These are phyloP conservation scores for Penaeus japonicus DNA, from an alignment of 1,140 invertebrate species.

Conservation along the genomic window DNA sequence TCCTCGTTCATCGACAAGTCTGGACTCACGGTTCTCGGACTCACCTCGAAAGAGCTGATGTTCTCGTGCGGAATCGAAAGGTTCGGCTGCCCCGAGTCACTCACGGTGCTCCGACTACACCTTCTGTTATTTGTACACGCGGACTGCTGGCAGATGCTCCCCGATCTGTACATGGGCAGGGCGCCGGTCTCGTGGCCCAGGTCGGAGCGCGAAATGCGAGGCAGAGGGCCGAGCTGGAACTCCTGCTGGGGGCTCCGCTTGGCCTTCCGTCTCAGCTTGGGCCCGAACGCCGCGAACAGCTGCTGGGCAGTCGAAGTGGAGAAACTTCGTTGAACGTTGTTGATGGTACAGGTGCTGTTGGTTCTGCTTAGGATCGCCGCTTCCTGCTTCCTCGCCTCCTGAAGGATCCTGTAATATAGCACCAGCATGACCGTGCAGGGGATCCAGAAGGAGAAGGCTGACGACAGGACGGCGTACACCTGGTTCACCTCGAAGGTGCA, in stretches of 20 bases:
- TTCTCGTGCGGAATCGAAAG: slow-evolving; percentile 11
- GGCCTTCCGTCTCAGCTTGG: not conserved
- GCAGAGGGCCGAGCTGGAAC: slow-evolving; percentile 37
- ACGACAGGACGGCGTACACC: slow-evolving; percentile 88
- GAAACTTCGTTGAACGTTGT: slow-evolving; percentile 32
- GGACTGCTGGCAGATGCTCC: not conserved
- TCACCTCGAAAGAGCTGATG: slow-evolving; percentile 28
- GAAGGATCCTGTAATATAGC: slow-evolving; percentile 92
- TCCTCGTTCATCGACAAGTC: slow-evolving; percentile 44
- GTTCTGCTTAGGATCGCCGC: slow-evolving; percentile 64
- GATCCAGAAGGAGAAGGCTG: slow-evolving; percentile 93
- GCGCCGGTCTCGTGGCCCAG: not conserved
- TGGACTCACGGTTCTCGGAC: slow-evolving; percentile 40
- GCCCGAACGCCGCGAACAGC: slow-evolving; percentile 49
- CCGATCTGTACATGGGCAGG: not conserved
- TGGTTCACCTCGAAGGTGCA: slow-evolving; percentile 84
- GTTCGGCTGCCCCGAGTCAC: slow-evolving; percentile 16
- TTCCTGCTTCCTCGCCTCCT: slow-evolving; percentile 90
- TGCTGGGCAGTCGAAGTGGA: slow-evolving; percentile 50
- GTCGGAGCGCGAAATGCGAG: slow-evolving; percentile 31
- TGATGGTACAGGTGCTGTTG: slow-evolving; percentile 54
- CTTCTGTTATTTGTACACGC: slow-evolving; percentile 28
- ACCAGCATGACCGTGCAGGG: slow-evolving; percentile 93
- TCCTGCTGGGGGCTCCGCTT: slow-evolving; percentile 9
- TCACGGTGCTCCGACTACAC: slow-evolving; percentile 15